A percentile compares a stretch with the other conserved stretches of the same genome.
Conservation (phyloP, 2,888 invertebrate genomes). For the Cancer borealis region DNA sequence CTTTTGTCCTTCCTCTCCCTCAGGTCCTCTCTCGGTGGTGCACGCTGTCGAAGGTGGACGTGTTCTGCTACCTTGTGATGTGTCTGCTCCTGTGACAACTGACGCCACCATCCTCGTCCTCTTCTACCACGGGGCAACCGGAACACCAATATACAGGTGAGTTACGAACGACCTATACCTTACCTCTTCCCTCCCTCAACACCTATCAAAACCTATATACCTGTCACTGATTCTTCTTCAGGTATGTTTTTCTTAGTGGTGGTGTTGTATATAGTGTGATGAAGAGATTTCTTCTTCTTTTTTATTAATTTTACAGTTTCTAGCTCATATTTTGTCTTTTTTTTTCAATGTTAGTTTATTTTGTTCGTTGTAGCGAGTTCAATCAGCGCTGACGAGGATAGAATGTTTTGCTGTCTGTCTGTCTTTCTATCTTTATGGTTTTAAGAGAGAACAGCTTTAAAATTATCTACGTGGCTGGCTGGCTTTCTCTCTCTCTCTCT, state of each 20-base stretch:
- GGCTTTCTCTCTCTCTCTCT: too few relatives aligned
- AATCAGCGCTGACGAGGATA: background rate
- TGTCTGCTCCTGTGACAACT: constrained; percentile 64
- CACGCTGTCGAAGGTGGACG: constrained; percentile 65
- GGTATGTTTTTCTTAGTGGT: too few relatives aligned
- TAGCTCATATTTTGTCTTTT: too few relatives aligned
- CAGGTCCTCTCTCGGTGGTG: constrained; percentile 76
- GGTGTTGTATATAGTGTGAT: too few relatives aligned
- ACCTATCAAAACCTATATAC: background rate
- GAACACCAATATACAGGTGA: constrained; percentile 76
- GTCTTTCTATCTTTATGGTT: too few relatives aligned
- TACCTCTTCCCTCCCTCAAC: background rate
- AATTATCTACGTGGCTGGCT: too few relatives aligned
- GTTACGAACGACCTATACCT: background rate
- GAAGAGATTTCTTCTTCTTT: too few relatives aligned
- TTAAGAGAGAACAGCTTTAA: too few relatives aligned
- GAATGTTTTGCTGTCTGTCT: background rate
- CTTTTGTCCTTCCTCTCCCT: background rate
- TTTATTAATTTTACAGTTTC: too few relatives aligned
- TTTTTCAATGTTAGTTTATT: background rate
- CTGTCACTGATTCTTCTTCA: too few relatives aligned
- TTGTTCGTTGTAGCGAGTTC: background rate
- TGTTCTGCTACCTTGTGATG: constrained; percentile 74
- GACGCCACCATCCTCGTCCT: constrained; percentile 74
- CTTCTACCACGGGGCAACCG: constrained; percentile 75